Evolutionary conservation across 2,888 invertebrate genomes (phyloP).

Genomic region (Argyresthia goedartella): DNA sequence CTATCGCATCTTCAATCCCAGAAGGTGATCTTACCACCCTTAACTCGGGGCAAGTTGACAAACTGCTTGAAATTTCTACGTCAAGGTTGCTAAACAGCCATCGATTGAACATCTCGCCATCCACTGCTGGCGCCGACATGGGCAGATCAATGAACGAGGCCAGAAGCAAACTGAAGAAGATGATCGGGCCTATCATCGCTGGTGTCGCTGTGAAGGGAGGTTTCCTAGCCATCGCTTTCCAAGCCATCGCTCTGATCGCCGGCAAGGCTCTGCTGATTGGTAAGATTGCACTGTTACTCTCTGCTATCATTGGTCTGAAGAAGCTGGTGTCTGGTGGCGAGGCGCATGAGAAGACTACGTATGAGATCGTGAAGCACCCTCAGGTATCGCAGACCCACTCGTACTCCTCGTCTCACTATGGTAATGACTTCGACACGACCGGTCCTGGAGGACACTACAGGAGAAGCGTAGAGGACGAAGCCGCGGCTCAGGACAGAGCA

Average conservation of each 20-base stretch:
- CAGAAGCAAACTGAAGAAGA: constrained; percentile 74
- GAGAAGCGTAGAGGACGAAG: constrained; percentile 70
- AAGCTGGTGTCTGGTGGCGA: constrained; percentile 78
- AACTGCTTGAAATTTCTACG: constrained; percentile 67
- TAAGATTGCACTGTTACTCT: constrained; percentile 85
- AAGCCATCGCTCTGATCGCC: constrained; percentile 81
- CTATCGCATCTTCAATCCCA: constrained; percentile 60
- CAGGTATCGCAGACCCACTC: constrained; percentile 83
- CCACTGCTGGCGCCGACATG: constrained; percentile 46
- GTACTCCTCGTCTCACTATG: constrained; percentile 78
- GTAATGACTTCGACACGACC: constrained; percentile 71
- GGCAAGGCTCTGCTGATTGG: constrained; percentile 86
- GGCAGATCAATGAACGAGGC: constrained; percentile 65
- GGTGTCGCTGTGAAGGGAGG: constrained; percentile 79
- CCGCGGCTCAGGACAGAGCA: constrained; percentile 74
- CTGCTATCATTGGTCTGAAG: constrained; percentile 84
- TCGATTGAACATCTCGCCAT: constrained; percentile 65
- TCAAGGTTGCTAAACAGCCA: constrained; percentile 73
- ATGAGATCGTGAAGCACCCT: constrained; percentile 90
- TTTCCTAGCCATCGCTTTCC: constrained; percentile 80
- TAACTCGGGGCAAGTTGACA: constrained; percentile 72
- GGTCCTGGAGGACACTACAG: constrained; percentile 73
- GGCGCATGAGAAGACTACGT: constrained; percentile 83
- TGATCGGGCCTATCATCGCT: constrained; percentile 76
- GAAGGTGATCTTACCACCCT: constrained; percentile 73